Base-by-base conservation (phyloP, 2,888 invertebrate genomes). In the Euplagia quadripunctaria region DNA sequence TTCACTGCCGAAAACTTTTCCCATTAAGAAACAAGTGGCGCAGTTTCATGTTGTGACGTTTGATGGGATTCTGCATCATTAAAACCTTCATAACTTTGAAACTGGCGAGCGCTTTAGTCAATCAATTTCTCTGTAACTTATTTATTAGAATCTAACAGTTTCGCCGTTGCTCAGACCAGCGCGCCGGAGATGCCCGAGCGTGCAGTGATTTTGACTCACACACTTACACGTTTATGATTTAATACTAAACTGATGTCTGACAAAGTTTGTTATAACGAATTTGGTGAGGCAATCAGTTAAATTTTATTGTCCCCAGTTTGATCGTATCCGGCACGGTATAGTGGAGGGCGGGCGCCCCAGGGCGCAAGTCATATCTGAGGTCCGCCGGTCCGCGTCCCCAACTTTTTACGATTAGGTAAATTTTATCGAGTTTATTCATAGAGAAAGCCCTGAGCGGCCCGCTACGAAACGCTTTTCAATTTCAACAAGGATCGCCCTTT, bases 381-480 rank as follows among this genome's bases (percentile, higher is more conserved):
- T 70, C 49, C 49, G n/a, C 14, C 55, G 84, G 85, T 77, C 80
- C 77, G 74, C 74, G 83, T 79, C 78, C 79, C 84, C 84, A 90
- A 90, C 86, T 90, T 91, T 91, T 91, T 89, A 88, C 91, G 91
- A 91, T 91, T 90, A 90, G 88, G 89, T 91, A 93, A 93, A 93
- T 91, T 91, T 90, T 88, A 90, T 90, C 87, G 88, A 88, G 89
- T 93, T 92, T 92, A 94, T 94, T 94, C 93, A 94, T 94, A 91
- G 89, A 90, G 87, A 80, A 83, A 67, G 82, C 80, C 87, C 88
- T 76, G 70, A 67, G 81, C 79, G 79, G 87, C 84, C 83, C 81
- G 81, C 82, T 82, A 79, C 79, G 80, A 73, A 82, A 88, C 86
- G 88, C 87, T 91, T 93, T 92, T 93, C 93, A 91, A 93, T 94